phyloP scores from a whole-genome alignment of 2,888 invertebrate species.

The Dinocampus coccinellae region DNA sequence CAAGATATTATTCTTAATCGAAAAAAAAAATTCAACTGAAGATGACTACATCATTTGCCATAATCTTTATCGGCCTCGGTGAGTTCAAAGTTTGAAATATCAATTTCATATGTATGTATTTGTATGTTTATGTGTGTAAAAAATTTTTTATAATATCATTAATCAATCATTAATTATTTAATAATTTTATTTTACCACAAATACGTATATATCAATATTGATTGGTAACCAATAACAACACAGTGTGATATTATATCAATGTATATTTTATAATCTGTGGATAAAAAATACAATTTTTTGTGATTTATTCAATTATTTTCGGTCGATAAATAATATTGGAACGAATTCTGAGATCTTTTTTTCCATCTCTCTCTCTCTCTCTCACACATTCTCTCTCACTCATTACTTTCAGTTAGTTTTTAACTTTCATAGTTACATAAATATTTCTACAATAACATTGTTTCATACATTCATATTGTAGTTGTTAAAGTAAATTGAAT shows the following conservation, averaged over 20 bases:
- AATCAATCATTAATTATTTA: background rate
- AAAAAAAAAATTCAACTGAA: slow-evolving; percentile 19
- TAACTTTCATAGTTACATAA: too few relatives aligned
- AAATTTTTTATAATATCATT: background rate
- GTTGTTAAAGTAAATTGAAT: too few relatives aligned
- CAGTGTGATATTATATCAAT: background rate
- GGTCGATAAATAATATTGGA: too few relatives aligned
- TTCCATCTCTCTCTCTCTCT: background rate
- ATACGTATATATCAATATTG: background rate
- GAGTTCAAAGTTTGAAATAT: slow-evolving; percentile 47
- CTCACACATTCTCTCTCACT: too few relatives aligned
- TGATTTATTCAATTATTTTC: too few relatives aligned
- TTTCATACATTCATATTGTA: too few relatives aligned
- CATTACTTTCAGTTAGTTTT: too few relatives aligned
- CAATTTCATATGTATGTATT: slow-evolving; percentile 9
- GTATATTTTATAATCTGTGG: background rate
- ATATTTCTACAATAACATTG: too few relatives aligned
- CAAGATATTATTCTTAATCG: slow-evolving; percentile 7
- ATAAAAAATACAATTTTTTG: too few relatives aligned
- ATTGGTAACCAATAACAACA: slow-evolving; percentile 5
- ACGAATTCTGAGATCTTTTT: too few relatives aligned
- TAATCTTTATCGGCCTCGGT: slow-evolving; percentile 43
- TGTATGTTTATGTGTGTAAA: background rate
- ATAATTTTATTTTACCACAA: background rate
- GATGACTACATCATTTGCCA: slow-evolving; percentile 42